Base-by-base conservation (phyloP, 2,888 invertebrate genomes). In the Cephus sareptanus region DNA sequence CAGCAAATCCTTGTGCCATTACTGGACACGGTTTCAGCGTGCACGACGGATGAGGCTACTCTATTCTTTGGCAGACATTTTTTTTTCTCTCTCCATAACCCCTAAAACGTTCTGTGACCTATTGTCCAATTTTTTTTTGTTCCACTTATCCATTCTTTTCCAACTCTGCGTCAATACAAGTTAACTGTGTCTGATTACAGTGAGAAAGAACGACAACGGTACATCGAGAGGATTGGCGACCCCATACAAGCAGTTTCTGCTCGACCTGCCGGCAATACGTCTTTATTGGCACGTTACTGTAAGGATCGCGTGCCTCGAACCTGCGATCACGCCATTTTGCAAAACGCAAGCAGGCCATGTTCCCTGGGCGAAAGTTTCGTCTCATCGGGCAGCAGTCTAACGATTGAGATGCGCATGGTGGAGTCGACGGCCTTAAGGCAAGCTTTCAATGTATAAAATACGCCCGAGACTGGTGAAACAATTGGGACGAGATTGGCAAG, bases 361-460 rank as follows among this genome's bases (percentile, higher is more conserved):
- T 94, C 95, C 0, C 93, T 96, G 37, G 95, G 95, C 11, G 97
- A 97, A 90, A 97, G 97, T 91, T 97, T 96, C 90, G 93, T 97
- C 23, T 97, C 97, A 4, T 95, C 96, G 82, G 96, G 96, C 79
- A 96, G 96, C 91, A 95, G 95, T 76, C 93, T 97, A 85, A 97
- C 96, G 31, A 93, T 97, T 83, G 97, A 97, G 90, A 92, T 97
- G 85, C 95, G 95, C 87, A 93, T 96, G 87, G 94, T 95, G 23
- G 96, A 97, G 91, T 96, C 97, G 70, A 97, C 97, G 0, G 96
- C 96, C 70, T 93, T 97, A 79, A 96, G 96, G 97, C 95, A 92
- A 93, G 93, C 90, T 23, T 56, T 56, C 56, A 56, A 23, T 56
- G 56, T 56, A 56, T 23, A 56, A 56, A 56, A 6, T 23, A 15